Evolutionary conservation across 1,140 invertebrate genomes (phyloP), one percentile per base, ranked within the genome.

Genomic region (Venturia canescens): DNA sequence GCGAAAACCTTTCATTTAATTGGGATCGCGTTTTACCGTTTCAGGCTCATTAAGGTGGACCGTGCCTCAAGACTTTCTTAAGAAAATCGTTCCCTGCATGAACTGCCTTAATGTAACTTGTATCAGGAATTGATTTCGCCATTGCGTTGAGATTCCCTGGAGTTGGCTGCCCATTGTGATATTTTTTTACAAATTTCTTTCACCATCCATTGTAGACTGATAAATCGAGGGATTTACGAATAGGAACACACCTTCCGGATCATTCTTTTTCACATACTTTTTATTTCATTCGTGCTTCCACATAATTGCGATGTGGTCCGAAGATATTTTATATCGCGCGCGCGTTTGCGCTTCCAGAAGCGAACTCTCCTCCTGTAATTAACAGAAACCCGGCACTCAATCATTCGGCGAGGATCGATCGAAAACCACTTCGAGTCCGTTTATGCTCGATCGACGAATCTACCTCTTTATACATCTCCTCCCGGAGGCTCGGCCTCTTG

Each of bases 351-450:
- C 16, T 21, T 53, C n/a, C 38, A 53, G 50, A 21, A 53, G 50
- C 50, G 18, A 53, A 53, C 50, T n/a, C 50, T 53, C n/a, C 50
- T 53, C 50, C 50, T 53, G 50, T 53, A 53, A 53, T 53, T 53
- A 53, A 1, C 50, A 1, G 50, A 53, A 18, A 16, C n/a, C 50
- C 50, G 50, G 50, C 50, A 53, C 50, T 53, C 48, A 50, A 50
- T 50, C 48, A 50, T 4, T 13, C 48, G 48, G 15, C 48, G 48
- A 50, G 48, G 48, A 50, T 50, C 50, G 50, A 53, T 53, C 50
- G 50, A 21, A n/a, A 53, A 53, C 50, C 50, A 53, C n/a, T 53
- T n/a, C 50, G 18, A 53, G 50, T 53, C 50, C 50, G 50, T 53
- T 53, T 53, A 53, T 11, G 50, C 50, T 53, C 50, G 50, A 53